Base-by-base conservation (phyloP, 2,888 invertebrate genomes). In the Drosophila algonquin region DNA sequence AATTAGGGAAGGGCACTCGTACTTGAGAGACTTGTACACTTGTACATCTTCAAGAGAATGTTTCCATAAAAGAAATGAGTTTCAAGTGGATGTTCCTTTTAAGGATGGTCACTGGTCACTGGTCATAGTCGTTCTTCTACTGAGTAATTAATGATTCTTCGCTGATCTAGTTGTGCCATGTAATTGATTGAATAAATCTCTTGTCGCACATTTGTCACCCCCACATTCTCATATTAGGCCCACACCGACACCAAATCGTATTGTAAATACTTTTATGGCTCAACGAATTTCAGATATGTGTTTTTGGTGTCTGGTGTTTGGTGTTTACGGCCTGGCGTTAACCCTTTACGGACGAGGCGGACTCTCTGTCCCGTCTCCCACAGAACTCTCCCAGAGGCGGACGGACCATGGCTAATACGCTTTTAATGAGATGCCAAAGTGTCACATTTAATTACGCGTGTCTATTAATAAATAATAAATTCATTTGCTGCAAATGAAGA, bases 401-500 rank as follows among this genome's bases (percentile, higher is more conserved):
- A 55, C 30, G n/a, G n/a, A 53, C 52, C 73, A 32, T 52, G 53
- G 73, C 73, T 85, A 85, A 85, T 87, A 76, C 65, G 65, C 64
- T 68, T 75, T 78, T 87, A 86, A 86, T 86, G 75, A 81, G 75
- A 80, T 89, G 82, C 86, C 82, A 78, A 87, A 73, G 73, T 87
- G 89, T 86, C 85, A 80, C 75, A 87, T 78, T 81, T 77, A 77
- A 84, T 81, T 87, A 78, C 77, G 82, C 74, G 64, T 76, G 70
- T 87, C 82, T 81, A 80, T 89, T 88, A 87, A 78, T 87, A 86
- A 80, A 69, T 75, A 72, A 73, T 86, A 86, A 86, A 80, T 76
- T 74, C 81, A 86, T 82, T 86, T 70, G 77, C 75, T 64, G 64
- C 72, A 73, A 75, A 88, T 73, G 75, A 75, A 80, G 75, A 75